Base-by-base conservation (phyloP, 2,797 vertebrate species). In the Epinephelus coioides region DNA sequence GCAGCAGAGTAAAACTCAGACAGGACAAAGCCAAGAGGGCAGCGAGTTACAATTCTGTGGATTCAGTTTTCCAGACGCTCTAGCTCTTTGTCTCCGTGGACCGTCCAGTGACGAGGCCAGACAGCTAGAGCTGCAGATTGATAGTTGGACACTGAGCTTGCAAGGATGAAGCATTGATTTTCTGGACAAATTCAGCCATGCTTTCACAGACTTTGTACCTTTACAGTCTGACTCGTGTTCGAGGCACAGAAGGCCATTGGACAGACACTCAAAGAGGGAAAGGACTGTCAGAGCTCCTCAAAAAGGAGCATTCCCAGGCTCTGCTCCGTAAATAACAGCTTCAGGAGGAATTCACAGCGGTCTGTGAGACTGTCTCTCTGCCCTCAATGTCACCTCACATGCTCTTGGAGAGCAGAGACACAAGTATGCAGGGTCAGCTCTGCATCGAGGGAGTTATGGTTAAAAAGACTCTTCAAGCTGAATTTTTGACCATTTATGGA, bases 311-410 rank as follows among this genome's bases (percentile, higher is more conserved):
- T 88, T 90, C 78, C 69, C 86, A 85, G 38, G 68, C 65, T 44
- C 30, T 0, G 51, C 61, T 73, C 83, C 88, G 82, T 73, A 85
- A 91, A 93, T 90, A 92, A 67, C 80, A 81, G 59, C 53, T 84
- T 62, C 59, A 34, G 27, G 57, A 75, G 57, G 63, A 84, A 69
- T 73, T 83, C 70, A 53, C n/a, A 38, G 34, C 18, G 1, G 56
- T 54, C 49, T 78, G 76, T 73, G 69, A 81, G 71, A 86, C 47
- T 54, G 13, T 50, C 15, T 1, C 5, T 27, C 61, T 86, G 75
- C 57, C 78, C 83, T 34, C 17, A 81, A 72, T 74, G 78, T 90
- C 80, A 83, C 71, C 73, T 78, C 69, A 27, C 53, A 46, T 64
- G 50, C 60, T 68, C n/a, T 13, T 49, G 40, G 3, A 62, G 56